Base-by-base conservation (phyloP, 2,888 invertebrate genomes). In the Synergus laeviventris region DNA sequence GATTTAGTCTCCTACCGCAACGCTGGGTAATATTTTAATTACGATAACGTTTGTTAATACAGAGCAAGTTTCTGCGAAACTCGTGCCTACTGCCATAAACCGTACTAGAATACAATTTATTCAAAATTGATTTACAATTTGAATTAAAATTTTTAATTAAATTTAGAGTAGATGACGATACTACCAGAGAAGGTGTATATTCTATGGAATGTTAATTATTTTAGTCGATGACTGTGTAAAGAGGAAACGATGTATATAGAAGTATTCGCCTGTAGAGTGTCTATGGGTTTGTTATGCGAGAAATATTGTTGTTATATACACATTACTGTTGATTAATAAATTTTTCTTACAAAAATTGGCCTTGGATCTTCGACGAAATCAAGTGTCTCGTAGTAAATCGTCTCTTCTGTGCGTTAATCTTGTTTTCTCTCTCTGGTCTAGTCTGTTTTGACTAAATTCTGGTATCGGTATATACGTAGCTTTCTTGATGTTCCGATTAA, bases 261-360 rank as follows among this genome's bases (percentile, higher is more conserved):
- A 84, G 83, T 85, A 84, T 86, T 86, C 85, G 84, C 85, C 84
- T 86, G 83, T 86, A 88, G 84, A 83, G 76, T 85, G 86, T 86
- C 82, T 85, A 89, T 89, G 90, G 90, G 90, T 89, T 90, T 91
- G 90, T 91, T 90, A 90, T 90, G 89, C 89, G 88, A 89, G 86
- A 83, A 86, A 76, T 84, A 86, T 81, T 86, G 85, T 89, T 90
- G 87, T 90, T 90, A 88, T 76, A 84, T 75, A 79, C 76, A 80
- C 79, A 81, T 77, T 86, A 88, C 83, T 89, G 89, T 91, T 89
- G 87, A 86, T 89, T 89, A 91, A 91, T 91, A 90, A 90, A 91
- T 88, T 89, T 89, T 89, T 89, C 87, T 87, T 88, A 87, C 80
- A 83, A 89, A 89, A 87, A 90, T 89, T 89, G 88, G 88, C 86